These are phyloP conservation scores for Graptemys geographica DNA, from an alignment of 2,797 vertebrate species.

Conservation along the genomic window DNA sequence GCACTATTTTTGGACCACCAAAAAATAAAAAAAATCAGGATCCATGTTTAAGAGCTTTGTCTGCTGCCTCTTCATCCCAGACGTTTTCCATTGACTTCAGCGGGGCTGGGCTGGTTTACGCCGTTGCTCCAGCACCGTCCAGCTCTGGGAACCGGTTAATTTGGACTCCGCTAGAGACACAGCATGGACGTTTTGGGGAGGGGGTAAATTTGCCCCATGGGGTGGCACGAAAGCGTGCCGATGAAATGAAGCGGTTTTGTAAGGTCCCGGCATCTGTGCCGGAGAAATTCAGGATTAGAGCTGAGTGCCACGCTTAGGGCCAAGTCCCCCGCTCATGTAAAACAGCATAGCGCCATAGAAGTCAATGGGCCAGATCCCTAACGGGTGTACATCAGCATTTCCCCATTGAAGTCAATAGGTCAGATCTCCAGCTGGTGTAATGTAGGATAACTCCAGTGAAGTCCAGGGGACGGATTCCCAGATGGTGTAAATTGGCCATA, in stretches of 20 bases:
- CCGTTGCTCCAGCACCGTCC: neutral
- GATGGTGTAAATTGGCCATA: neutral
- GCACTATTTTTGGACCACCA: neutral
- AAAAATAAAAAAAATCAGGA: neutral
- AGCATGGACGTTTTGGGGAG: neutral
- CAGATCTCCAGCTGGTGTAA: neutral
- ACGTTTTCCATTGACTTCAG: neutral
- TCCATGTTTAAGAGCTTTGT: neutral
- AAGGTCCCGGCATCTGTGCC: neutral
- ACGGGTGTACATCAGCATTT: neutral
- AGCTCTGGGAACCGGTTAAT: neutral
- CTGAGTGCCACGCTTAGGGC: neutral
- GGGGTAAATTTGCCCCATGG: neutral
- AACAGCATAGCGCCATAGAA: neutral
- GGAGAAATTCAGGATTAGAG: neutral
- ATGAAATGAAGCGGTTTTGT: neutral
- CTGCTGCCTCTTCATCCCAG: neutral
- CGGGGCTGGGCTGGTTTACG: neutral
- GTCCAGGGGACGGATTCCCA: neutral
- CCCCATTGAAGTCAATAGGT: neutral
- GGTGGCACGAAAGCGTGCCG: rapidly evolving
- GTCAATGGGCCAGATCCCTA: neutral
- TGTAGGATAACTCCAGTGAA: neutral
- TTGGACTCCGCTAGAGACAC: neutral
- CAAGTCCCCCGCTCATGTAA: neutral